Percentiles rank a stretch among this genome's conserved stretches.
Evolutionary conservation across 2,888 invertebrate genomes (phyloP).

Genomic region (Caenorhabditis virilis): DNA sequence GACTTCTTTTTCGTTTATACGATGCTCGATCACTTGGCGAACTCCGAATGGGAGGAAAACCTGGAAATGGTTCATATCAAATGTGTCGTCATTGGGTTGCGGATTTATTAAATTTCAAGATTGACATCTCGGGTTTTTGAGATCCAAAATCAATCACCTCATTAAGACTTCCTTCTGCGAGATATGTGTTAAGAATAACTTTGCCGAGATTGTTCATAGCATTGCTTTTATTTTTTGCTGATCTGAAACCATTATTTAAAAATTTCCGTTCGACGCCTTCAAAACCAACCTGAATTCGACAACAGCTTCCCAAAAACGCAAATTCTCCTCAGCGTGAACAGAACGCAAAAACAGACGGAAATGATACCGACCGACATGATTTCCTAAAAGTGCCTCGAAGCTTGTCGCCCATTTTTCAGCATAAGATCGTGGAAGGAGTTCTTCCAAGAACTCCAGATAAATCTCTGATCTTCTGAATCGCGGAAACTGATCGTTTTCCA

Average conservation of each 20-base stretch:
- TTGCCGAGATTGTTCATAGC: slow-evolving; percentile 64
- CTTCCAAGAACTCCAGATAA: slow-evolving; percentile 53
- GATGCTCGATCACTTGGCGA: slow-evolving; percentile 60
- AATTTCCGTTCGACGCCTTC: too few relatives aligned
- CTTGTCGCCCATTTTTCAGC: slow-evolving; percentile 65
- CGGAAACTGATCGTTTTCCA: slow-evolving; percentile 68
- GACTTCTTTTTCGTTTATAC: slow-evolving; percentile 57
- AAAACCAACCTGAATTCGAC: too few relatives aligned
- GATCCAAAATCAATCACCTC: too few relatives aligned
- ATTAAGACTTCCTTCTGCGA: slow-evolving; percentile 61
- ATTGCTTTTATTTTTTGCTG: slow-evolving; percentile 51
- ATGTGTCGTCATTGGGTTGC: too few relatives aligned
- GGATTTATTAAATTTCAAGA: too few relatives aligned
- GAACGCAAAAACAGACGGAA: slow-evolving; percentile 63
- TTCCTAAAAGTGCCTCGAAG: slow-evolving; percentile 65
- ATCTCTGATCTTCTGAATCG: slow-evolving; percentile 64
- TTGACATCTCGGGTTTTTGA: too few relatives aligned
- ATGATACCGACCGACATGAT: slow-evolving; percentile 66
- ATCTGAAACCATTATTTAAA: too few relatives aligned
- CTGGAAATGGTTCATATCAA: slow-evolving; percentile 19
- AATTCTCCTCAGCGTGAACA: slow-evolving; percentile 68
- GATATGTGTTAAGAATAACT: slow-evolving; percentile 61
- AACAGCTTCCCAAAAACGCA: slow-evolving; percentile 66
- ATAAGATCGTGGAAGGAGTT: slow-evolving; percentile 60
- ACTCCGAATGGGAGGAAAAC: slow-evolving; percentile 66